Conservation (phyloP, 2,888 invertebrate species). For the Corythucha ciliata region DNA sequence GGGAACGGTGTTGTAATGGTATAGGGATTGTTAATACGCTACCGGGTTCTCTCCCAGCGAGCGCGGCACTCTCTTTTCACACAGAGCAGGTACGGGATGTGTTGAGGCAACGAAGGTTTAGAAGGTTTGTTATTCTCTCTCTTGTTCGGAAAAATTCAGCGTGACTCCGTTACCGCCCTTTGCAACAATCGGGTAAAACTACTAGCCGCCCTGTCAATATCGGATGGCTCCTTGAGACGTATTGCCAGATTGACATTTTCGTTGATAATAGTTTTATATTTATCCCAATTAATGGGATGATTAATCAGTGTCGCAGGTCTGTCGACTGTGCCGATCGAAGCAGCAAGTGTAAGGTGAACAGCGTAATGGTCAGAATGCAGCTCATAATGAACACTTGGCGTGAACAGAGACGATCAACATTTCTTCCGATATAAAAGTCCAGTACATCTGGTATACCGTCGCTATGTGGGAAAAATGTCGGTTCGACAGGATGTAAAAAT, state of each 20-base stretch:
- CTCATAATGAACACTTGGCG: background rate
- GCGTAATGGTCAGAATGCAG: slow-evolving; percentile 7
- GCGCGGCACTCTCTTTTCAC: background rate
- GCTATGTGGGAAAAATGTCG: background rate
- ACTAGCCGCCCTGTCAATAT: slow-evolving; percentile 1
- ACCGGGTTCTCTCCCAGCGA: too few relatives aligned
- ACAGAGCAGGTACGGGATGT: background rate
- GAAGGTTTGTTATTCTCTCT: too few relatives aligned
- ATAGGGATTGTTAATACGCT: too few relatives aligned
- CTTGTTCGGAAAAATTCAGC: background rate
- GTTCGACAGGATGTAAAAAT: background rate
- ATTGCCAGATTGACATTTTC: background rate
- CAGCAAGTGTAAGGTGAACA: background rate
- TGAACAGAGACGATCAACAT: background rate
- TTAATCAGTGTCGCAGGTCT: background rate
- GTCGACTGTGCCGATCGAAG: background rate
- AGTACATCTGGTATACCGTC: too few relatives aligned
- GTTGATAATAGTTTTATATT: background rate
- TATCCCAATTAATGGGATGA: slow-evolving; percentile 8
- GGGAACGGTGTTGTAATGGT: too few relatives aligned
- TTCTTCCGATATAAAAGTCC: too few relatives aligned
- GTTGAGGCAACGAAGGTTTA: background rate
- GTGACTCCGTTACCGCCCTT: background rate
- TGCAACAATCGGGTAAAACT: slow-evolving; percentile 1
- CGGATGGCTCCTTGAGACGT: slow-evolving; percentile 1